Conservation (phyloP, 1,140 invertebrate genomes). For the Drosophila bifasciata region DNA sequence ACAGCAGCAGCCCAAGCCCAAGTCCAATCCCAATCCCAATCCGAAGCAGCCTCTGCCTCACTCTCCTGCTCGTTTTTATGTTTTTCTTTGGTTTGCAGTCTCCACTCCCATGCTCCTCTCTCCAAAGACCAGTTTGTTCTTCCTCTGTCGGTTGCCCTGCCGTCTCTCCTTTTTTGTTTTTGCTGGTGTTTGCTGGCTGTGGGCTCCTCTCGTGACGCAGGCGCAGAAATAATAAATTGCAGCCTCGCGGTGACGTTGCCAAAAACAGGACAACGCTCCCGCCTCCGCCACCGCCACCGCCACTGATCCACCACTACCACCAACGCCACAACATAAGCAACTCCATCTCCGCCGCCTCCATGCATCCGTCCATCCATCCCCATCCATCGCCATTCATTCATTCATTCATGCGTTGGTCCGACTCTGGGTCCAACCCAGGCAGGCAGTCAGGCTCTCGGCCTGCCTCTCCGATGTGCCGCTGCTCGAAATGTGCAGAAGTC, state of each 20-base stretch:
- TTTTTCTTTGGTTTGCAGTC: constrained; percentile 44
- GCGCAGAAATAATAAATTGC: constrained; percentile 71
- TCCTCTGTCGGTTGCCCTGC: constrained; percentile 3
- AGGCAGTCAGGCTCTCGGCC: not conserved
- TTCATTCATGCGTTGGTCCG: constrained; percentile 70
- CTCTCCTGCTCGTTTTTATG: constrained; percentile 36
- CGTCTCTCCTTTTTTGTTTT: constrained; percentile 18
- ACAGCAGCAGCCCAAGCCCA: constrained; percentile 42
- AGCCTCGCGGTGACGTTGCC: constrained; percentile 74
- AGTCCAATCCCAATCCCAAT: constrained; percentile 42
- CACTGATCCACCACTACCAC: not conserved
- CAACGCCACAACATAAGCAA: constrained; percentile 9
- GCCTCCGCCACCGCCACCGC: constrained; percentile 6
- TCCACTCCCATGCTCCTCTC: constrained; percentile 21
- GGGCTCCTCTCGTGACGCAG: constrained; percentile 65
- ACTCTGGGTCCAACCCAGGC: constrained; percentile 22
- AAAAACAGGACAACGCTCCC: constrained; percentile 73
- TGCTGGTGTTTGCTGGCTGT: constrained; percentile 2
- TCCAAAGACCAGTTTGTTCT: constrained; percentile 33
- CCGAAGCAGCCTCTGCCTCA: constrained; percentile 27
- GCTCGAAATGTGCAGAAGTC: constrained; percentile 81
- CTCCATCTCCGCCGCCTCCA: not conserved
- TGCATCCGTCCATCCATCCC: constrained; percentile 10
- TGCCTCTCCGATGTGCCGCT: constrained; percentile 38
- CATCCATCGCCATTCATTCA: constrained; percentile 64